Evolutionary conservation across 1,140 invertebrate genomes (phyloP), one percentile per base, ranked within the genome.

Genomic region (Rhynchophorus ferrugineus): DNA sequence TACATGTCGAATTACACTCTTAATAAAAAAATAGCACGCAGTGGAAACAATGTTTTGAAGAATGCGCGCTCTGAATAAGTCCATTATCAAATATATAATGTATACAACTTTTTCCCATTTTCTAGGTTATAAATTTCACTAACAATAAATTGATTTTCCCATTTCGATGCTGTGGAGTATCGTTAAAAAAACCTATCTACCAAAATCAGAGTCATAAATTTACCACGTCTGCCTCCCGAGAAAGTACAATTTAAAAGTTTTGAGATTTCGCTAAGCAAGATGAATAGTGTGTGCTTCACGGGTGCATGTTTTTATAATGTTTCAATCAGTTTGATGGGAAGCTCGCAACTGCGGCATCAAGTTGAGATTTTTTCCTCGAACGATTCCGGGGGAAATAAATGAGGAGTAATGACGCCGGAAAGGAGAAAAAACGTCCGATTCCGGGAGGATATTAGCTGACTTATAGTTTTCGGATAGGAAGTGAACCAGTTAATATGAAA

Each of bases 311-410:
- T 58, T 58, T 58, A 58, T 58, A 58, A 58, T 58, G 56, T 58
- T 58, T 50, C 56, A 58, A 58, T 58, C 56, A 58, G 56, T 58
- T 54, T 58, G 56, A 58, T 58, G 56, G 54, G 45, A 54, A 58
- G 42, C 50, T 53, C 44, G 39, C 49, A 52, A 57, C 42, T 54
- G 51, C 44, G 34, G 24, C 44, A 44, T 49, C 51, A 45, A 49
- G 56, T 58, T 49, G 42, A 58, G 56, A 58, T 58, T 58, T 58
- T 58, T 58, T 58, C 56, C 44, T 54, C 20, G 46, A 58, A 54
- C 56, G 56, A 54, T 58, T 58, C 50, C 36, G 17, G 8, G 33
- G 11, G 22, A 46, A 54, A 54, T 54, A 54, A 58, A 58, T 58
- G 56, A 35, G 56, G 39, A 52, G 42, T 52, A 52, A 52, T 51